Base-by-base conservation (phyloP, 1,140 invertebrate genomes). In the Lepidostoma basale region DNA sequence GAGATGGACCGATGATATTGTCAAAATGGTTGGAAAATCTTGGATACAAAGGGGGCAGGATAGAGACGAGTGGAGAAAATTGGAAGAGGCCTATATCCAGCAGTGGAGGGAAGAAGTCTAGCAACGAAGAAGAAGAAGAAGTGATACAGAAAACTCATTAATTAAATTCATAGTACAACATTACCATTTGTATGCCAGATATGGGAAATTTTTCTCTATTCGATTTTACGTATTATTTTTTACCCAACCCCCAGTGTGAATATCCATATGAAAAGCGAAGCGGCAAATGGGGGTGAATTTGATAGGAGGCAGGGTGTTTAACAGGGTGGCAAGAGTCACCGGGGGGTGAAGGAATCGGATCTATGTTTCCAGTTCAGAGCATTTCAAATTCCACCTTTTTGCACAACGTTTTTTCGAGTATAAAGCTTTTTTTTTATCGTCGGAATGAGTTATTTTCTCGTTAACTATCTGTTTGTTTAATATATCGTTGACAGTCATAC, bases 261-360 rank as follows among this genome's bases (percentile, higher is more conserved):
- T 36, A 26, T 44, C 39, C 40, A 62, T 36, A 42, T 62, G 62
- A 64, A 64, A 52, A 64, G 36, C 42, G 42, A 28, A 25, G 14
- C 25, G 25, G 44, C 42, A 40, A 16, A 9, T 3, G 18, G 42
- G 42, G 16, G n/a, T 45, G 5, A 33, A 33, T 33, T 33, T 12
- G 12, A 12, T 6, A 6, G 6, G 30, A 12, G 30, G 30, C 30
- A 6, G 30, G 30, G 30, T 12, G 6, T 33, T 5, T 5, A 33
- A 33, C 12, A 12, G 30, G 30, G 5, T 33, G 30, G 30, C 6
- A 33, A 33, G 30, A 12, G 30, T 5, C 12, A 22, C 36, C 16
- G 40, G 62, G 62, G 47, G 28, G 49, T 52, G 26, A 49, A 64
- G 40, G 62, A 54, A 64, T 52, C 62, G 44, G 62, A 64, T 49